phyloP scores from a whole-genome alignment of 2,888 invertebrate species.

The Callinectes sapidus region DNA sequence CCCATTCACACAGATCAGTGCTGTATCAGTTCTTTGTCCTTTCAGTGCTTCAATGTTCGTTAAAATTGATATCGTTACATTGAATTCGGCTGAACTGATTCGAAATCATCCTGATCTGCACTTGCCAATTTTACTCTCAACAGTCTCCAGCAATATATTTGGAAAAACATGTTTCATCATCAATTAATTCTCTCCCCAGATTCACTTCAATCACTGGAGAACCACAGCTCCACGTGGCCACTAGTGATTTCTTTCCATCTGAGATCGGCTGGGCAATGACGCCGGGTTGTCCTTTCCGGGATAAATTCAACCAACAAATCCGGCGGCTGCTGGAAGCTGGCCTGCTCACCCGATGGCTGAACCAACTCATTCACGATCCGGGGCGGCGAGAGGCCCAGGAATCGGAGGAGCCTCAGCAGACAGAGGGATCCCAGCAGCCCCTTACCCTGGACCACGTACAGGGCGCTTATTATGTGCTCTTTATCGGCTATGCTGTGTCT shows the following conservation, averaged over 20 bases:
- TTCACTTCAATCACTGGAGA: constrained; percentile 64
- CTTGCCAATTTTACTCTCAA: too few species aligned
- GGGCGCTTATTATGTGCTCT: constrained; percentile 55
- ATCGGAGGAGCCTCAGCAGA: neutral
- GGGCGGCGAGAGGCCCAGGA: constrained; percentile 41
- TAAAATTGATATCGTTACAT: too few species aligned
- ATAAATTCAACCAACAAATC: constrained; percentile 59
- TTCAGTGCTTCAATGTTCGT: too few species aligned
- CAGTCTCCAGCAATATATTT: too few species aligned
- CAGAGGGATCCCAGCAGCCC: constrained; percentile 16
- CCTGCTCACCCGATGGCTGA: constrained; percentile 66
- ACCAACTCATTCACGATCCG: constrained; percentile 65
- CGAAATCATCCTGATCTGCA: too few species aligned
- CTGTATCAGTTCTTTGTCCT: too few species aligned
- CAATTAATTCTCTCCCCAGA: constrained; percentile 8
- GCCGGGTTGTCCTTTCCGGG: constrained; percentile 59
- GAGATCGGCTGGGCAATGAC: constrained; percentile 68
- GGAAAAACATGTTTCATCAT: too few species aligned
- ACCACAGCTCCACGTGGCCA: constrained; percentile 63
- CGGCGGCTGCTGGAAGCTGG: constrained; percentile 67
- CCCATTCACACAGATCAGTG: neutral
- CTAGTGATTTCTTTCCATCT: constrained; percentile 65
- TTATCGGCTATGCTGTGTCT: constrained; percentile 38
- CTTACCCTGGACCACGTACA: constrained; percentile 61
- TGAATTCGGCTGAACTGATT: too few species aligned